A percentile compares a stretch with the other conserved stretches of the same genome.
Conservation (phyloP, 2,113 vertebrate genomes). For the Cinclus mexicanus region DNA sequence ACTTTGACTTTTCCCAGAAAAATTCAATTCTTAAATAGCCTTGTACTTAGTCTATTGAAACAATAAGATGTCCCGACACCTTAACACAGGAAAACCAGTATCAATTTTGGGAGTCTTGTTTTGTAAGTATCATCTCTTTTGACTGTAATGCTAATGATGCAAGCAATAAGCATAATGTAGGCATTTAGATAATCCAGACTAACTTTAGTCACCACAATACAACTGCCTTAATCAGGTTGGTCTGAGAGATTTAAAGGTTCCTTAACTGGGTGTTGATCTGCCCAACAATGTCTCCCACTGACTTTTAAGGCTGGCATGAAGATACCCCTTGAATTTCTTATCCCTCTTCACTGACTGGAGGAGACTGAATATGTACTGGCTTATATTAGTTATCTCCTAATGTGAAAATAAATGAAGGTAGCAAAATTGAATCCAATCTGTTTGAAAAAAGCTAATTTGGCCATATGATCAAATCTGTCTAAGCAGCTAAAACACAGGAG, state of each 20-base stretch:
- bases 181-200: neutral
- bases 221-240: neutral
- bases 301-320: neutral
- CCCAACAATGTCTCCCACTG: neutral
- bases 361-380: neutral
- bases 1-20: neutral
- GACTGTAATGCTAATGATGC: neutral
- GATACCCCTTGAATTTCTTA: neutral
- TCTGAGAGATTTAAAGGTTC: neutral
- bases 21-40: neutral
- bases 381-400: neutral
- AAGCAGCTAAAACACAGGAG: neutral
- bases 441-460: neutral
- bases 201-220: neutral
- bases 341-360: neutral
- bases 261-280: neutral
- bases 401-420: neutral
- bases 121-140: neutral
- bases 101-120: neutral
- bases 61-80: neutral
- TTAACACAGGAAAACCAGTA: neutral
- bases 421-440: neutral
- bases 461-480: neutral
- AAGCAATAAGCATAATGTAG: neutral
- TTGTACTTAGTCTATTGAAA: neutral